These are phyloP conservation scores for Prinia subflava DNA, from an alignment of 2,113 vertebrate genomes.

Conservation along the genomic window DNA sequence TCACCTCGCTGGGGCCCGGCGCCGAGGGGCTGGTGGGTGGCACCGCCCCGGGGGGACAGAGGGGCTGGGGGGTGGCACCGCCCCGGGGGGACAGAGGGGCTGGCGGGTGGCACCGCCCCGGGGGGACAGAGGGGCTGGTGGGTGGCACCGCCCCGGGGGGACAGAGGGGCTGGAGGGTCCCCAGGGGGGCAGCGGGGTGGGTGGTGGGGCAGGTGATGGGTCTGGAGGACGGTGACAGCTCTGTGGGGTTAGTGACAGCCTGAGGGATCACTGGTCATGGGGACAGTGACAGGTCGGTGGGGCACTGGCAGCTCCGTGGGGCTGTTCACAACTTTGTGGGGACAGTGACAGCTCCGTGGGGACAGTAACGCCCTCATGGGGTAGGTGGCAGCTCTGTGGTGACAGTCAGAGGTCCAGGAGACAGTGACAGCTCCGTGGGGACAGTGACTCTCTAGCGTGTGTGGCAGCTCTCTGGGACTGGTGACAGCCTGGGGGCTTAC, in stretches of 20 bases:
- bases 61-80: no score
- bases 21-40: slow-evolving; percentile 89
- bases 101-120: slow-evolving; percentile 64
- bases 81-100: slow-evolving; percentile 74
- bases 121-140: background rate
- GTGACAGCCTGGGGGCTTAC: background rate
- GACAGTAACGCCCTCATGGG: background rate
- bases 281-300: background rate
- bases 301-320: no score
- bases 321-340: background rate
- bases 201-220: background rate
- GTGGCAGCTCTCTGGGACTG: background rate
- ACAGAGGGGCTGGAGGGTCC: no score
- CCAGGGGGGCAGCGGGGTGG: background rate
- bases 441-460: background rate
- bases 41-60: background rate
- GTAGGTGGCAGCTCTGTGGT: background rate
- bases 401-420: background rate
- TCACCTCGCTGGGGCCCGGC: slow-evolving; percentile 91
- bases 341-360: background rate
- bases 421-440: background rate
- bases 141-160: background rate
- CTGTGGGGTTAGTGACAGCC: no score
- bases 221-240: no score
- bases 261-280: no score